Percentiles rank a stretch among this genome's conserved stretches.
These are phyloP conservation scores for Microtus montanus DNA, from an alignment of 2,113 vertebrate species.

Conservation along the genomic window DNA sequence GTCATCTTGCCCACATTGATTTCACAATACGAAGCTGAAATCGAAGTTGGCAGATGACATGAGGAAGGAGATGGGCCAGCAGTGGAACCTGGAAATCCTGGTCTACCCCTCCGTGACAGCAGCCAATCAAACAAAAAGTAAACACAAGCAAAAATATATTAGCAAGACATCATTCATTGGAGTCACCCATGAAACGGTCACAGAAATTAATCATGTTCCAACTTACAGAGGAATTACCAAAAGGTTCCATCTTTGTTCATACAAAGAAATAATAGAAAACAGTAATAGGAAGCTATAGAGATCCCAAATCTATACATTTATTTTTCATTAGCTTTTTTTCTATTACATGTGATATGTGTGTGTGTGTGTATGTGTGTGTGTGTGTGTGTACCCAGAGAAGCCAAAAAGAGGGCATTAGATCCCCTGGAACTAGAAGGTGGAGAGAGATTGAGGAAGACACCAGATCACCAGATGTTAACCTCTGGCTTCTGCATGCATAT, in stretches of 20 bases:
- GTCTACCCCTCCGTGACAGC: neutral
- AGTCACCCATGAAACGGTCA: neutral
- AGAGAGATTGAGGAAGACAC: neutral
- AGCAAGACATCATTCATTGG: neutral
- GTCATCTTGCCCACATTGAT: neutral
- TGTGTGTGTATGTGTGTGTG: neutral
- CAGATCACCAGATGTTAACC: neutral
- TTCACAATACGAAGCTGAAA: neutral
- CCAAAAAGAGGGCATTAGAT: neutral
- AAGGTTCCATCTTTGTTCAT: neutral
- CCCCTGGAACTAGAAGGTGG: neutral
- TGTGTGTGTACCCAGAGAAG: neutral
- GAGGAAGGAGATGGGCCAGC: neutral
- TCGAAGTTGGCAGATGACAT: neutral
- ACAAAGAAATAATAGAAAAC: neutral
- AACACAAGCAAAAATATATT: neutral
- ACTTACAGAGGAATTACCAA: too few species aligned
- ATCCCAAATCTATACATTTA: neutral
- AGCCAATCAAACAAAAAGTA: neutral
- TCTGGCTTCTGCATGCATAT: neutral
- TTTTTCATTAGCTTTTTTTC: neutral
- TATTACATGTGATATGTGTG: neutral
- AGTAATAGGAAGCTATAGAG: neutral
- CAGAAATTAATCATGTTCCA: neutral
- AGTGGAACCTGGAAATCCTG: neutral